phyloP scores from a whole-genome alignment of 2,888 invertebrate species.

The Neoaliturus tenellus region DNA sequence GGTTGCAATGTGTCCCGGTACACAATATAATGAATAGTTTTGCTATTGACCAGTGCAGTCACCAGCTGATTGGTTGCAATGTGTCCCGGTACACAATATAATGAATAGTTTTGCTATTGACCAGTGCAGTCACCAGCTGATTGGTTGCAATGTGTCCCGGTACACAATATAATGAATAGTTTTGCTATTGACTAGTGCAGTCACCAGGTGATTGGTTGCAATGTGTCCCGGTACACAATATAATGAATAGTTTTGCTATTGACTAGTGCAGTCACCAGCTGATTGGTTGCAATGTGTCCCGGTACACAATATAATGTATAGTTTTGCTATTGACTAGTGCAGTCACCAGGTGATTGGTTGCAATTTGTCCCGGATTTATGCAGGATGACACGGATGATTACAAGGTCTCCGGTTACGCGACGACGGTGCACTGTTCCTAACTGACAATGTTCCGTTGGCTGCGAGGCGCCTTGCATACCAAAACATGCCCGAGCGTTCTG shows the following conservation, averaged over 20 bases:
- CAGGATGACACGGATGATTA: neutral
- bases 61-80: neutral
- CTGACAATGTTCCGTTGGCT: neutral
- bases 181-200: neutral
- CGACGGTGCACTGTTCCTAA: neutral
- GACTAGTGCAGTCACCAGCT: neutral
- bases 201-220: neutral
- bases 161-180: neutral
- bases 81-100: neutral
- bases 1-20: no score
- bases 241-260: neutral
- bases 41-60: neutral
- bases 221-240: neutral
- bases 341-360: neutral
- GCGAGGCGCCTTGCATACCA: neutral
- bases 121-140: neutral
- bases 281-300: no score
- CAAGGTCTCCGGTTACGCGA: neutral
- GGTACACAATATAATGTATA: neutral
- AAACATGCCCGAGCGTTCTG: neutral
- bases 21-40: neutral
- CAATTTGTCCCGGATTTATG: slow-evolving; percentile 7
- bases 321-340: neutral
- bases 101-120: neutral
- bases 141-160: no score